Evolutionary conservation across 2,888 invertebrate species (phyloP), one percentile per base, ranked within the genome.

Genomic region (Fissipunctia ypsillon): DNA sequence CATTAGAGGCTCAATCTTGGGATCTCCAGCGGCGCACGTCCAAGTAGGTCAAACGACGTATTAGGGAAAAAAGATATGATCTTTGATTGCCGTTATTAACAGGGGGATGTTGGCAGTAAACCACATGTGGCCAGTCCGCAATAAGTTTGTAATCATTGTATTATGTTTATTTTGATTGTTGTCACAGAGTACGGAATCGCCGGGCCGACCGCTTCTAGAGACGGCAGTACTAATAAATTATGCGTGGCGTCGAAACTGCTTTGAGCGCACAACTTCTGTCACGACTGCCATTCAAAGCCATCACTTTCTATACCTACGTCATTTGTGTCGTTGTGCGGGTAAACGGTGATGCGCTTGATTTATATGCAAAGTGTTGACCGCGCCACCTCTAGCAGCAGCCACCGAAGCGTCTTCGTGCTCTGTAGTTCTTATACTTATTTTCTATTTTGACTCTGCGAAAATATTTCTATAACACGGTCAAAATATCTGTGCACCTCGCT

Each of bases 21-120:
- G 65, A 69, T 59, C 79, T 61, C 76, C 81, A 69, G 63, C 67
- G 66, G 82, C 60, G 76, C 6, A 1, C 28, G 35, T 61, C 73
- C 61, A 85, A 85, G 41, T 85, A 63, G 85, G 85, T 83, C 81
- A 79, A 59, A n/a, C 65, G 43, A 43, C 57, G 61, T 76, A 72
- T 76, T 66, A 65, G 31, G 66, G 67, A 73, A 70, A 76, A 79
- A 56, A 59, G 75, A 69, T 66, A 67, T 72, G 73, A 70, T 59
- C 56, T 71, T 52, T 73, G 81, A 78, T 80, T 78, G 48, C 57
- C 41, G 41, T 50, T 73, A 52, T 54, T 72, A 70, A 71, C 68
- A 35, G 19, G 12, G 35, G 43, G 41, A 48, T 65, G 57, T 60
- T 38, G 48, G 35, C 50, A 65, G 45, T 69, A 61, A 60, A 59